These are phyloP conservation scores for Calycopis cecrops DNA, from an alignment of 1,140 invertebrate species.

Conservation along the genomic window DNA sequence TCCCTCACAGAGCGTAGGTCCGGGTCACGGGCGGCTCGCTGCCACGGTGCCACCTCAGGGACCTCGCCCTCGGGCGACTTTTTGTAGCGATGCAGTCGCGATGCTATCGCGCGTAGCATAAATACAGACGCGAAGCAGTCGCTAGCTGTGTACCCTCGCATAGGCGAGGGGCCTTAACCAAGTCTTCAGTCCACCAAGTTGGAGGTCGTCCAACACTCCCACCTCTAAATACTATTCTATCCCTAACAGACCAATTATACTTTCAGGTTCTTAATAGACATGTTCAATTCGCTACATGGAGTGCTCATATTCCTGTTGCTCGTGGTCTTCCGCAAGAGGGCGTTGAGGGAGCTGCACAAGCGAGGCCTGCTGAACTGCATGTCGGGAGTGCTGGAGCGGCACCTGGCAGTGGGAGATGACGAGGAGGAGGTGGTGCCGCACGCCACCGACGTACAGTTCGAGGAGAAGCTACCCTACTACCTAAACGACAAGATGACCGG, in stretches of 20 bases:
- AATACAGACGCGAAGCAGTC: no score
- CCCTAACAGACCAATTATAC: not conserved
- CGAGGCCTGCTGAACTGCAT: slow-evolving; percentile 38
- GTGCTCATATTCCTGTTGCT: slow-evolving; percentile 78
- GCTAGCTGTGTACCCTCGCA: no score
- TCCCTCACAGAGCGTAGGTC: no score
- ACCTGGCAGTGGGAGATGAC: slow-evolving; percentile 31
- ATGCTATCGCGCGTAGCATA: no score
- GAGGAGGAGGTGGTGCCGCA: slow-evolving; percentile 33
- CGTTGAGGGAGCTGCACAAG: slow-evolving; percentile 67
- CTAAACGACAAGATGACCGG: not conserved
- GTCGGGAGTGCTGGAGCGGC: slow-evolving; percentile 24
- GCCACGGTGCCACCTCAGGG: no score
- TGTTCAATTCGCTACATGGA: slow-evolving; percentile 78
- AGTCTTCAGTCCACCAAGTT: no score
- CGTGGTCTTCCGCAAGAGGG: slow-evolving; percentile 75
- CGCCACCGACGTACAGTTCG: slow-evolving; percentile 22
- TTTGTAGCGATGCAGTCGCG: no score
- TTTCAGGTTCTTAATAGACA: slow-evolving; percentile 75
- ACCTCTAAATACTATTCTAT: no score
- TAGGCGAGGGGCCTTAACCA: no score
- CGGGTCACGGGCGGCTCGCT: no score
- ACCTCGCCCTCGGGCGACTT: no score
- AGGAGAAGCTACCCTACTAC: slow-evolving; percentile 11
- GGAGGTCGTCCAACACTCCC: no score